These are phyloP conservation scores for Ariolimax columbianus DNA, from an alignment of 2,888 invertebrate genomes.

Conservation along the genomic window DNA sequence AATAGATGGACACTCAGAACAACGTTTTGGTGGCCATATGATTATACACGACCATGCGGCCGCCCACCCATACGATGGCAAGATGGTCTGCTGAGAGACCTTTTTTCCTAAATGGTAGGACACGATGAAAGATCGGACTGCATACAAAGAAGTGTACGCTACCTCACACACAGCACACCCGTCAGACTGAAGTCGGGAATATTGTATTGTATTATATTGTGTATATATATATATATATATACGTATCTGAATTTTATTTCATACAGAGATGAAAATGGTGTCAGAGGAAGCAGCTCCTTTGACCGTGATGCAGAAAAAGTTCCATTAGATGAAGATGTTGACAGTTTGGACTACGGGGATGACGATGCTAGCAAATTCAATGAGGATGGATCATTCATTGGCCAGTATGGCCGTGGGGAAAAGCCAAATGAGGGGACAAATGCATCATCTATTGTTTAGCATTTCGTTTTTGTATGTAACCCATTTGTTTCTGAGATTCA, in stretches of 20 bases:
- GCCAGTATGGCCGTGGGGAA: conserved; percentile 89
- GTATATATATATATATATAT: neutral
- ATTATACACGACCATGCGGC: no score
- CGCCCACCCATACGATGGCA: no score
- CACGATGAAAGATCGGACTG: no score
- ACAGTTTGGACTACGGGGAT: conserved; percentile 99
- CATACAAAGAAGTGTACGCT: no score
- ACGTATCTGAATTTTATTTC: neutral
- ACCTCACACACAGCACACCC: no score
- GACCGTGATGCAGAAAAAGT: conserved; percentile 73
- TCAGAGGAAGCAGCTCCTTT: conserved; percentile 63
- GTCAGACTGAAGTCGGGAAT: no score
- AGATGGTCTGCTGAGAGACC: no score
- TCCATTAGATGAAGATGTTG: conserved; percentile 91
- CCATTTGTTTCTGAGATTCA: neutral
- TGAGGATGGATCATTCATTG: conserved; percentile 99
- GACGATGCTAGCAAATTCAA: conserved; percentile 98
- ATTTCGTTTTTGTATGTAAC: neutral
- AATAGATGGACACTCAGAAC: no score
- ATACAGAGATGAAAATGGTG: conserved; percentile 69
- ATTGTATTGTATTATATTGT: no score
- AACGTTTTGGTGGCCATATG: no score
- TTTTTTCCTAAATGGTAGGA: no score
- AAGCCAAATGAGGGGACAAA: conserved; percentile 55
- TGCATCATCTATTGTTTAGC: conserved; percentile 52